Percentiles rank a stretch among this genome's conserved stretches.
Conservation (phyloP, 2,797 vertebrate genomes). For the Sarcoramphus papa region DNA sequence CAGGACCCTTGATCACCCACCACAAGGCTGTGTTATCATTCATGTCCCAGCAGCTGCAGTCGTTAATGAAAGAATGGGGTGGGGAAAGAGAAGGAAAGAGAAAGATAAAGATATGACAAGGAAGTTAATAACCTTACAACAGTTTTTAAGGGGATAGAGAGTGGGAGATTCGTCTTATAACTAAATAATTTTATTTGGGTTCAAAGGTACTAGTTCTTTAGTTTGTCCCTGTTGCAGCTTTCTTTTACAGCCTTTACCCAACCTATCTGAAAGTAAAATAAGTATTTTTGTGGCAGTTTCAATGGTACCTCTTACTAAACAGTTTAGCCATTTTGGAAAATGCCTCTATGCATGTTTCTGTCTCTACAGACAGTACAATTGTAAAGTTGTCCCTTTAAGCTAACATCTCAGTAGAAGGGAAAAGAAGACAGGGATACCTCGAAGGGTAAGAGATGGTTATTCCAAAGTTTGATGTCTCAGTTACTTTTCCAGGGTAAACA, state of each 20-base stretch:
- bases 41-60: constrained; percentile 93
- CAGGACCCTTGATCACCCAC: constrained; percentile 99
- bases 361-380: neutral
- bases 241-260: neutral
- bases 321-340: neutral
- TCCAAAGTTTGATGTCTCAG: neutral
- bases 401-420: neutral
- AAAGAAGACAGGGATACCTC: neutral
- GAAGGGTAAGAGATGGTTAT: neutral
- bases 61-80: neutral
- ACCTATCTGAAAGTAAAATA: neutral
- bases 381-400: no score
- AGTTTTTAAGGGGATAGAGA: neutral
- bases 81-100: neutral
- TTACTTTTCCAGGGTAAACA: neutral
- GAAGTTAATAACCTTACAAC: neutral
- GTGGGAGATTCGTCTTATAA: neutral
- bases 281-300: neutral
- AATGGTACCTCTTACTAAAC: neutral
- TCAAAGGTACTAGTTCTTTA: neutral
- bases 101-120: neutral
- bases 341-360: neutral
- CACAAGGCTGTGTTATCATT: constrained; percentile 96
- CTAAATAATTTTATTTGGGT: neutral
- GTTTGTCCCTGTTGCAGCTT: neutral